These are phyloP conservation scores for Sebastes miniatus DNA, from an alignment of 2,797 vertebrate genomes.

Conservation along the genomic window DNA sequence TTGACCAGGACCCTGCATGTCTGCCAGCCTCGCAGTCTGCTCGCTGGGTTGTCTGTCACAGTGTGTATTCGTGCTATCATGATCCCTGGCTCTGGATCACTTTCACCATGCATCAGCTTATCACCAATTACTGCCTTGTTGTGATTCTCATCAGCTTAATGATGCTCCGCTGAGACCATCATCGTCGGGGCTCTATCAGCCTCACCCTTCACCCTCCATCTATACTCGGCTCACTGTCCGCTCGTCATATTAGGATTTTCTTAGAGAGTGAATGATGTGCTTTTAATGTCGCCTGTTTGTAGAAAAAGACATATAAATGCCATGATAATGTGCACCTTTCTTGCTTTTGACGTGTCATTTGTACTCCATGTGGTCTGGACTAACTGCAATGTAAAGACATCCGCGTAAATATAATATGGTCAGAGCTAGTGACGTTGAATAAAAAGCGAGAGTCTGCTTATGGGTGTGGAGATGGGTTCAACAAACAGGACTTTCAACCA, in stretches of 20 bases:
- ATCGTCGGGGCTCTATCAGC: conserved; percentile 39
- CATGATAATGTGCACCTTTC: too few species aligned
- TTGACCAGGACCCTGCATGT: conserved; percentile 68
- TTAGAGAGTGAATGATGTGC: not conserved
- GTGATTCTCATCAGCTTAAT: conserved; percentile 80
- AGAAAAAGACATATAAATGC: too few species aligned
- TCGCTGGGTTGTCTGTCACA: conserved; percentile 39
- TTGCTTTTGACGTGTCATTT: too few species aligned
- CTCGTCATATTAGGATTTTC: conserved; percentile 10
- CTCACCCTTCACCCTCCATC: conserved; percentile 35
- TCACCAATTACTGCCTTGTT: conserved; percentile 78
- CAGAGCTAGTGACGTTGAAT: too few species aligned
- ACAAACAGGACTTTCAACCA: too few species aligned
- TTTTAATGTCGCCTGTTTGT: not conserved
- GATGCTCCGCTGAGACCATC: conserved; percentile 72
- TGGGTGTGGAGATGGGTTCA: too few species aligned
- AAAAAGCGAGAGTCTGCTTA: too few species aligned
- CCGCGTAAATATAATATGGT: too few species aligned
- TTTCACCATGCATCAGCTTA: conserved; percentile 79
- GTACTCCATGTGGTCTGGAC: too few species aligned
- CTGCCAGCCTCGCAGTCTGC: conserved; percentile 62
- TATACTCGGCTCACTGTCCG: conserved; percentile 7
- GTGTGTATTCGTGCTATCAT: conserved; percentile 56
- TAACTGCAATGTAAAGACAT: too few species aligned
- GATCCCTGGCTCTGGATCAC: conserved; percentile 76